phyloP scores from a whole-genome alignment of 2,113 vertebrate species.

The Dasyornis broadbenti region DNA sequence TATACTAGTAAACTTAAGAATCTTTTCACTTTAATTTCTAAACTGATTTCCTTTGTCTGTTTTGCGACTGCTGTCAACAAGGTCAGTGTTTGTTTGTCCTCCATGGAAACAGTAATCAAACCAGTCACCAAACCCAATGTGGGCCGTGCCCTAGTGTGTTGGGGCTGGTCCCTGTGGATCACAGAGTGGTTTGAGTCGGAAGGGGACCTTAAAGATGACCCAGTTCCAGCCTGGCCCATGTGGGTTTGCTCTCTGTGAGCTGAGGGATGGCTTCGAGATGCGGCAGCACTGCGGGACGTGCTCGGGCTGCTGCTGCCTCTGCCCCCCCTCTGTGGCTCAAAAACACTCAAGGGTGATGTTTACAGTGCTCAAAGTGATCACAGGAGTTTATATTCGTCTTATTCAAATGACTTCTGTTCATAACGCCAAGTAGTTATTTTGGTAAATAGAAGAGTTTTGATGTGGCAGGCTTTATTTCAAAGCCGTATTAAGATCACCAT shows the following conservation, averaged over 20 bases:
- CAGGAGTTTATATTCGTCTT: not conserved
- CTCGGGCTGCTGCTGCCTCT: not conserved
- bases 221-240: accelerated
- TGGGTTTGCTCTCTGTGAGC: not conserved
- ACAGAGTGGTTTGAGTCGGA: not conserved
- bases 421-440: not conserved
- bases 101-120: not conserved
- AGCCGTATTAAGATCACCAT: not conserved
- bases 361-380: accelerated
- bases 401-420: not conserved
- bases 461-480: not conserved
- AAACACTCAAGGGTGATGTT: not conserved
- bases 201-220: not conserved
- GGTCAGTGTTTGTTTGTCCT: not conserved
- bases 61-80: not conserved
- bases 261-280: not conserved
- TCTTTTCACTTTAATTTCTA: not conserved
- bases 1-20: not conserved
- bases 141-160: not conserved
- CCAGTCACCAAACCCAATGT: not conserved
- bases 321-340: not conserved
- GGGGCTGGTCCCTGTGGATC: not conserved
- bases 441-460: not conserved
- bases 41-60: not conserved
- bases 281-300: accelerated